These are phyloP conservation scores for Entelurus aequoreus DNA, from an alignment of 2,113 vertebrate genomes.

Conservation along the genomic window DNA sequence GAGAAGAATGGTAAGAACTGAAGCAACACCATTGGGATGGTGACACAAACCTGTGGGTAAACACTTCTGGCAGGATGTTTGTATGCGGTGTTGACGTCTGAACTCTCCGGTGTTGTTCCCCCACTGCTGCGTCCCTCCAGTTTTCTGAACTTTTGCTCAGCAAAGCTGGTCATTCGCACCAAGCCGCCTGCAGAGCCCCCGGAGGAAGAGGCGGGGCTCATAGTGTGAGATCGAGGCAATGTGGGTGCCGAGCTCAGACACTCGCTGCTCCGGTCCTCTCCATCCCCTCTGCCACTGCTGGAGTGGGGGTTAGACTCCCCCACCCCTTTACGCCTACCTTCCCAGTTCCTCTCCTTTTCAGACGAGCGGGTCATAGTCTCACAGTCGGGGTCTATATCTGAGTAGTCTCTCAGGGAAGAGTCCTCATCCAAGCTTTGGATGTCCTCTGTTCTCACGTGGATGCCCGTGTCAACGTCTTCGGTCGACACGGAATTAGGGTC, in stretches of 20 bases:
- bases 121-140: slow-evolving; percentile 88
- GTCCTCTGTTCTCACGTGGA: slow-evolving; percentile 93
- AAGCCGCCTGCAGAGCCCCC: slow-evolving; percentile 79
- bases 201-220: slow-evolving; percentile 85
- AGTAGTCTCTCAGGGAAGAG: slow-evolving; percentile 92
- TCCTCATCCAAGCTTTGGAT: slow-evolving; percentile 95
- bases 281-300: slow-evolving; percentile 21
- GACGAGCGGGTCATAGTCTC: slow-evolving; percentile 69
- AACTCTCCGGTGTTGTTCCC: slow-evolving; percentile 91
- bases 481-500: slow-evolving; percentile 82
- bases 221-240: slow-evolving; percentile 80
- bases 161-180: slow-evolving; percentile 96
- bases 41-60: slow-evolving; percentile 70
- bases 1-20: not conserved
- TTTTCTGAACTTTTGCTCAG: slow-evolving; percentile 94
- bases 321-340: slow-evolving; percentile 22
- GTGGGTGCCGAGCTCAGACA: slow-evolving; percentile 80
- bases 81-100: slow-evolving; percentile 83
- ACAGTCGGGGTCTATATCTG: slow-evolving; percentile 90
- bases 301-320: slow-evolving; percentile 14
- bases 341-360: slow-evolving; percentile 18
- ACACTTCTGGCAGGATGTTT: slow-evolving; percentile 72
- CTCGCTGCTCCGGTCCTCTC: slow-evolving; percentile 74
- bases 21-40: not conserved
- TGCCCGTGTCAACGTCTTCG: slow-evolving; percentile 94